Base-by-base conservation (phyloP, 2,113 vertebrate genomes). In the Odontophorus gujanensis region DNA sequence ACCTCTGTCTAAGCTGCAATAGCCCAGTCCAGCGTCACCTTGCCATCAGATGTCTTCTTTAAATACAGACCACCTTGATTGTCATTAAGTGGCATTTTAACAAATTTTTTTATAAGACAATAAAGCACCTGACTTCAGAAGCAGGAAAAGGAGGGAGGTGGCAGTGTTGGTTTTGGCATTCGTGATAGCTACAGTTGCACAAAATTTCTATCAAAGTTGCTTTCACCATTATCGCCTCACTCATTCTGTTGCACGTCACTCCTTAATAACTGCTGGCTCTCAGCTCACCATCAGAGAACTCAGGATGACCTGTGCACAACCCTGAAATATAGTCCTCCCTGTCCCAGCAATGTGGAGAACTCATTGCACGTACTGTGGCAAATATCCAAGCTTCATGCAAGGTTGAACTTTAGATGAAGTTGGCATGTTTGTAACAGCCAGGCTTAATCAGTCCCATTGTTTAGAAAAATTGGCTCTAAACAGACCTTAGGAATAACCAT, bases 401-500 rank as follows among this genome's bases (percentile, higher is more conserved):
- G 51, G 65, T 7, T 96, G 92, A 93, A 77, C 80, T 92, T 92
- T 84, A 95, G 85, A 96, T 88, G 75, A 95, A 94, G 80, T 12
- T 6, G 5, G 73, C 61, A 17, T 72, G 65, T 93, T 92, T 79
- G 43, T 81, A 92, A 87, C 69, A 86, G 85, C 61, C 76, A 75
- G 51, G n/a, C 76, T 88, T 78, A 93, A 81, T 92, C 85, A 88
- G 80, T 36, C 80, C 45, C 66, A 47, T 83, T 95, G 90, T 93
- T 95, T 94, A 55, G 58, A 90, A 93, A 82, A 92, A 58, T 36
- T 3, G 12, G 36, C 65, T 77, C 82, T 94, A 94, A 94, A 77
- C 65, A 93, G 93, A 92, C 42, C 50, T 90, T 84, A 88, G 83
- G 93, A 96, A 93, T 87, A 96, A 91, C 74, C 74, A 84, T 92